Conservation (phyloP, 2,888 invertebrate genomes). For the Antheraea assamensis region DNA sequence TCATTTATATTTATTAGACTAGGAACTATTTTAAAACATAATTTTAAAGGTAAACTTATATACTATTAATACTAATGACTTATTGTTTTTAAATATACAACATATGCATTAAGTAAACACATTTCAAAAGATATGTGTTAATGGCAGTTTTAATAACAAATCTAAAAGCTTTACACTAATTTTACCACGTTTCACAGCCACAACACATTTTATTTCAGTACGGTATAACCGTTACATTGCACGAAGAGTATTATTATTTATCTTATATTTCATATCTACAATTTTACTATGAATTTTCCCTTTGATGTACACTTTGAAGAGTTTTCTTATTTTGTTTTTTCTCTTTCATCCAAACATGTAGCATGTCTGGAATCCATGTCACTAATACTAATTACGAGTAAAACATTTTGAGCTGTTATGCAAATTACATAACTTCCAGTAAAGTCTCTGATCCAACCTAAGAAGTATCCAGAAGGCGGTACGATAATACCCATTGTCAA, state of each 20-base stretch:
- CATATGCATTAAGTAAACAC: neutral
- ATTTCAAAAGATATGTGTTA: neutral
- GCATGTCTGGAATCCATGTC: constrained; percentile 84
- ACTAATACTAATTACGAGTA: constrained; percentile 78
- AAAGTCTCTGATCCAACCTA: constrained; percentile 86
- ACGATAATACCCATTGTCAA: constrained; percentile 86
- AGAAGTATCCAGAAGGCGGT: constrained; percentile 84
- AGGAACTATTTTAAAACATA: neutral
- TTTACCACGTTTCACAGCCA: constrained; percentile 31
- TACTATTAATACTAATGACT: neutral
- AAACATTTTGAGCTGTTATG: constrained; percentile 83
- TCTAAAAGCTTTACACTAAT: neutral
- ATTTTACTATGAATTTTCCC: neutral
- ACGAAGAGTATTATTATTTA: neutral
- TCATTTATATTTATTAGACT: neutral
- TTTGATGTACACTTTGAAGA: constrained; percentile 14
- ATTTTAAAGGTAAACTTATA: neutral
- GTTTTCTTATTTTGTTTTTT: constrained; percentile 38
- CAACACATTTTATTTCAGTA: neutral
- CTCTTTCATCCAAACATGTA: constrained; percentile 60
- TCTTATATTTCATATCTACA: neutral
- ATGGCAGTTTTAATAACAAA: neutral
- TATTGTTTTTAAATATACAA: neutral
- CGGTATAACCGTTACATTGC: neutral
- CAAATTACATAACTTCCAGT: constrained; percentile 84